Base-by-base conservation (phyloP, 2,888 invertebrate species). In the Macaria liturata region DNA sequence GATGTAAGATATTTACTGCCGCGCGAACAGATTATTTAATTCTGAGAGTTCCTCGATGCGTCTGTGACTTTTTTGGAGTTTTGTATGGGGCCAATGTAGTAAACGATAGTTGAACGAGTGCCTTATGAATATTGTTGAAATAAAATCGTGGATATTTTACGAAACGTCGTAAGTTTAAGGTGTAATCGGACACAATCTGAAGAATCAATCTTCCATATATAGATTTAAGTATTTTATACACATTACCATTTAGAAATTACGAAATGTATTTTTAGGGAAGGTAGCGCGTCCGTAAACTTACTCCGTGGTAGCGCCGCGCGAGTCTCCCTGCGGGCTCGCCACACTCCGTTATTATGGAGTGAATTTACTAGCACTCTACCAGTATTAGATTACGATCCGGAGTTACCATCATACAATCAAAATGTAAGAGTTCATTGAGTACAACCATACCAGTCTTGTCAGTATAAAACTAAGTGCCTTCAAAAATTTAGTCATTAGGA, bases 351-450 rank as follows among this genome's bases (percentile, higher is more conserved):
- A 69, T 69, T 54, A 73, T 74, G 70, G 76, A 74, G 75, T 76
- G 73, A 78, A 67, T 83, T 83, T 80, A 75, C 76, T 69, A 67
- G 71, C 81, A 77, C 70, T 74, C 77, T 81, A 77, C 76, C 74
- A 67, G 65, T 66, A 66, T 78, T 83, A 84, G 84, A 72, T 76
- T 81, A 78, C 72, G 78, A 83, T 79, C 87, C 81, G 81, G 85
- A 91, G 91, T 91, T 91, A 91, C 91, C 91, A 91, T 81, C 89
- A 83, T 87, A 86, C 89, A 88, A 90, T 91, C 90, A 89, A 87
- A 78, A 84, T 86, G 88, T 89, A 84, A 55, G 78, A 81, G 75
- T 81, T 83, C 84, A 82, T 81, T 80, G 80, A 88, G 89, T 91
- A 89, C 90, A 90, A 90, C 84, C 81, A 78, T 81, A 76, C 80